Base-by-base conservation (phyloP, 2,888 invertebrate species). In the Leucophenga maculata region DNA sequence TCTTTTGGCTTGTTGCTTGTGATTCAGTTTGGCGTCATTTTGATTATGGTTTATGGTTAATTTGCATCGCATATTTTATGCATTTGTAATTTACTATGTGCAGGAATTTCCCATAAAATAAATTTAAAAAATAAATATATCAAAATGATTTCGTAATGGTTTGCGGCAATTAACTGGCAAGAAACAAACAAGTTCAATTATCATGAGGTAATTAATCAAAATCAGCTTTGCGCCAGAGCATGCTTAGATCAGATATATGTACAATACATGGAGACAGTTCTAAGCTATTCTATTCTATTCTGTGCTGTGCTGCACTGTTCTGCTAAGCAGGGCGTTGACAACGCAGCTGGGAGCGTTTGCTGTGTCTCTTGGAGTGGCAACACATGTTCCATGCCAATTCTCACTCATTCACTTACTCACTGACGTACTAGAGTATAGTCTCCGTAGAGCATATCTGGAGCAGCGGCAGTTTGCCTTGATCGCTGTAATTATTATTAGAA, bases 391-490 rank as follows among this genome's bases (percentile, higher is more conserved):
- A n/a, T 50, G 50, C 50, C 50, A 50, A 50, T 18, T n/a, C 16
- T 50, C 39, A 39, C 39, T 39, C 39, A 39, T 11, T 39, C 39
- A 39, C 39, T 39, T 9, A 39, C 3, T 39, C 39, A 39, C 39
- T 39, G 39, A 11, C 39, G 4, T 39, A 39, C 6, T 39, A 39
- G 1, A 39, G 26, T 26, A 26, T 26, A 26, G 26, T 48, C 16
- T 54, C n/a, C 32, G 32, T 32, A 39, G 32, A 31, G 22, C 57
- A 26, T 31, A 59, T 31, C 16, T 59, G 59, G 32, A 59, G 59
- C 59, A 59, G 32, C 59, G 22, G 59, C 59, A 18, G 59, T 59
- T 59, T 59, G 59, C 59, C 59, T 59, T 59, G 59, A 59, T 59
- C 59, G 22, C 22, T n/a, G 22, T 55, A 50, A 50, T 50, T 16